These are phyloP conservation scores for Xiphydria camelus DNA, from an alignment of 2,888 invertebrate species.

Conservation along the genomic window DNA sequence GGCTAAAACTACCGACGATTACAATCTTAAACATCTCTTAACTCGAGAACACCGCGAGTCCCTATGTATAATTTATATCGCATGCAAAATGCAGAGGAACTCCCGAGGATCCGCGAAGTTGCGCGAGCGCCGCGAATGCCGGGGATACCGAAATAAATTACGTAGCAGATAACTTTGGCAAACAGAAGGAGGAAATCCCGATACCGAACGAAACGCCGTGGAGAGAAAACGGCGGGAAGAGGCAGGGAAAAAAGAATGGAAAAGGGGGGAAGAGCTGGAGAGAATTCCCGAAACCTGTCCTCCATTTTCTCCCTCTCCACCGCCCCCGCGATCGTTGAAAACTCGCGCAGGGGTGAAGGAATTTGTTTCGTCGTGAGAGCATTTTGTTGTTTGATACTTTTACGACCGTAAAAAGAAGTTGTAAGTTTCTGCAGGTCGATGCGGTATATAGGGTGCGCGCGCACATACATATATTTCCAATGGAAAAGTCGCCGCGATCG, in stretches of 20 bases:
- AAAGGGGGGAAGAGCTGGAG: slow-evolving; percentile 19
- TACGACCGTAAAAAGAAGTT: too few species aligned
- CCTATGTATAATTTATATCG: slow-evolving; percentile 26
- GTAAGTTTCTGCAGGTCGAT: too few species aligned
- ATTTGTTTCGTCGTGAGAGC: slow-evolving; percentile 17
- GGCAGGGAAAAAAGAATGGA: slow-evolving; percentile 12
- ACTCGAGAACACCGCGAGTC: slow-evolving; percentile 6
- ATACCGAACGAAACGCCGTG: slow-evolving; percentile 27
- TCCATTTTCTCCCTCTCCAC: slow-evolving; percentile 2
- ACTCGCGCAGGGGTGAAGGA: slow-evolving; percentile 10
- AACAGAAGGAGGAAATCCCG: slow-evolving; percentile 36
- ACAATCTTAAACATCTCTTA: too few species aligned
- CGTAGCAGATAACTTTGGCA: slow-evolving; percentile 26
- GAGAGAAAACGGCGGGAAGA: not conserved
- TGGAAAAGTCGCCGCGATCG: too few species aligned
- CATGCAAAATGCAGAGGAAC: slow-evolving; percentile 6
- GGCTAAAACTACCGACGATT: too few species aligned
- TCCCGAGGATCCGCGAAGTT: slow-evolving; percentile 9
- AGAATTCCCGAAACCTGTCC: slow-evolving; percentile 17
- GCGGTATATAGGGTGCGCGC: too few species aligned
- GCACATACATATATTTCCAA: too few species aligned
- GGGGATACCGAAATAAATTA: slow-evolving; percentile 31
- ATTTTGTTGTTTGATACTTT: slow-evolving; percentile 6
- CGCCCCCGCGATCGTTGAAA: slow-evolving; percentile 3
- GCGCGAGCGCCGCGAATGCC: slow-evolving; percentile 11